A percentile compares a stretch with the other conserved stretches of the same genome.
Conservation (phyloP, 2,888 invertebrate species). For the Amphipyra berbera region DNA sequence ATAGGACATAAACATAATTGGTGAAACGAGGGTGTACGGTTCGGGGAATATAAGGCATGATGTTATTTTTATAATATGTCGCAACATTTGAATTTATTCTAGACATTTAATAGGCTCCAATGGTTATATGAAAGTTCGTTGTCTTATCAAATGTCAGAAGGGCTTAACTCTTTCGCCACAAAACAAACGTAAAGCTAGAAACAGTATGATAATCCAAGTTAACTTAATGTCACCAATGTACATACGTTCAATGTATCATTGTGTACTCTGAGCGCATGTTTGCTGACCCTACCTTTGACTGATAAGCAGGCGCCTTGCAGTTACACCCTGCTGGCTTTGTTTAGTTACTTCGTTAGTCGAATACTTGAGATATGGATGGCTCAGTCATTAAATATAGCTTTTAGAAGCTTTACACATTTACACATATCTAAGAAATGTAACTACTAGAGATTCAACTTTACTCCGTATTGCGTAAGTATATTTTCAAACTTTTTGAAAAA, state of each 20-base stretch:
- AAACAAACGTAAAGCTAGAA: slow-evolving; percentile 58
- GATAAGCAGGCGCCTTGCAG: slow-evolving; percentile 77
- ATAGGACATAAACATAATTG: no score
- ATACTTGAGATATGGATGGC: slow-evolving; percentile 5
- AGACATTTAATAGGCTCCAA: no score
- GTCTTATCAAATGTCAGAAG: slow-evolving; percentile 34
- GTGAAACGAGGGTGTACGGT: no score
- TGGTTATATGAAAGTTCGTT: slow-evolving; percentile 38
- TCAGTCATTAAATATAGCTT: not conserved
- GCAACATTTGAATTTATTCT: no score
- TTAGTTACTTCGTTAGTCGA: slow-evolving; percentile 32
- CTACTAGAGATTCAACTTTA: no score
- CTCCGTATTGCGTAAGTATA: no score
- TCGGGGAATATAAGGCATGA: no score
- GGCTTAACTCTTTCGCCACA: slow-evolving; percentile 50
- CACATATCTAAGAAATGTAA: not conserved
- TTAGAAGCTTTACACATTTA: not conserved
- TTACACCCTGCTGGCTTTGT: slow-evolving; percentile 49
- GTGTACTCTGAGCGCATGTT: slow-evolving; percentile 66
- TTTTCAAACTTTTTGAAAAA: no score
- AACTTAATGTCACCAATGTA: slow-evolving; percentile 50
- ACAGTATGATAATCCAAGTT: slow-evolving; percentile 57
- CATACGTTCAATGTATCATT: slow-evolving; percentile 53
- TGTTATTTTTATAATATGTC: no score
- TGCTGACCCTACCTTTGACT: slow-evolving; percentile 84